Evolutionary conservation across 2,797 vertebrate species (phyloP).

Genomic region (Pteronotus mesoamericanus): DNA sequence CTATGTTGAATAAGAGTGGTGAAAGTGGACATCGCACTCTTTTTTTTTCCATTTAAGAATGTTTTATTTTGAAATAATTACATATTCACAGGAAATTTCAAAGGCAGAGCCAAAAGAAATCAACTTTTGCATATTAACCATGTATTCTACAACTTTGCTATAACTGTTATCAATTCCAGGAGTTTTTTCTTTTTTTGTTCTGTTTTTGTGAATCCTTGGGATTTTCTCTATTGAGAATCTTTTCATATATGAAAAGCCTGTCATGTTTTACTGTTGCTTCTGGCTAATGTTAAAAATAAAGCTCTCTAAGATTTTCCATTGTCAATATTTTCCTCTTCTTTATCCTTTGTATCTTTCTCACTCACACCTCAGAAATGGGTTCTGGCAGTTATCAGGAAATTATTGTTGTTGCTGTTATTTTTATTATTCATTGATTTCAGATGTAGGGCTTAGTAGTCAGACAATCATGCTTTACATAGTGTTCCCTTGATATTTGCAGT

Average conservation of each 20-base stretch:
- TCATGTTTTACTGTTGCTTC: neutral
- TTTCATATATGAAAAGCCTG: neutral
- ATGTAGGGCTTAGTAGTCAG: neutral
- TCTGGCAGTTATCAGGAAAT: neutral
- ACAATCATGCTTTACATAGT: neutral
- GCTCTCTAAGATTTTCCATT: neutral
- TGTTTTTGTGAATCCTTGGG: neutral
- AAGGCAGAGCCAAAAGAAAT: neutral
- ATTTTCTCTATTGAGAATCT: neutral
- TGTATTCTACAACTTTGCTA: neutral
- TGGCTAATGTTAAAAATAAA: neutral
- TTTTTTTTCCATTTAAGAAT: no score
- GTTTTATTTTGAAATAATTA: neutral
- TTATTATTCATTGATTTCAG: neutral
- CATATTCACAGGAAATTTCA: neutral
- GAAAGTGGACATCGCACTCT: no score
- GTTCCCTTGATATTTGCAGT: neutral
- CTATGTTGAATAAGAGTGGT: no score
- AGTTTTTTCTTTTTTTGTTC: neutral
- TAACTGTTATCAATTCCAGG: no score
- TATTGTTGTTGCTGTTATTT: slow-evolving; percentile 62
- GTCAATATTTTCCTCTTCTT: neutral
- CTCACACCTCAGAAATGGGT: neutral
- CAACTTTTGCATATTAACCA: neutral
- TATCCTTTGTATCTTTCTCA: neutral